A percentile compares a stretch with the other conserved stretches of the same genome.
Evolutionary conservation across 53 echinoderm and acorn worm species (phyloP).

Genomic region (Zoroaster sp.): DNA sequence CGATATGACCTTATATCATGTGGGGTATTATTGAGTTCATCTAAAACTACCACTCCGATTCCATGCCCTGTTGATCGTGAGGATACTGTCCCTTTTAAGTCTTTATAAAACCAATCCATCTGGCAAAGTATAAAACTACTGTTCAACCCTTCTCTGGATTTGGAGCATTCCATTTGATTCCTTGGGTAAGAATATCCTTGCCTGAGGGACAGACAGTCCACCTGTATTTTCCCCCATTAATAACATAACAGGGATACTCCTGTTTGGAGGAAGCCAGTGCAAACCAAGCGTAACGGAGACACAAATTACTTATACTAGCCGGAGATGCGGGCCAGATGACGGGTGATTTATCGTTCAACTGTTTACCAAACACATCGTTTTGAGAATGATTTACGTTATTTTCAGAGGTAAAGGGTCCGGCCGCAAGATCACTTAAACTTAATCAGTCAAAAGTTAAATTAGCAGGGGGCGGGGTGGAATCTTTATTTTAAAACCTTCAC

Average conservation of each 20-base stretch:
- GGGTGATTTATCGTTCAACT: not conserved
- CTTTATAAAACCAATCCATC: no score
- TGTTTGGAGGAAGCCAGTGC: not conserved
- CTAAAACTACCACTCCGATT: no score
- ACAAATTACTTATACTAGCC: conserved; percentile 27
- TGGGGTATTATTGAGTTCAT: no score
- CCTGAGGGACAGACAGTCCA: not conserved
- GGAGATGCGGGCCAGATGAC: conserved; percentile 26
- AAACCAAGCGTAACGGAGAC: not conserved
- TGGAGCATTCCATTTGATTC: not conserved
- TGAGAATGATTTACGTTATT: not conserved
- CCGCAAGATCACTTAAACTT: no score
- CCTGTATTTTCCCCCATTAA: not conserved
- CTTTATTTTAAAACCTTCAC: no score
- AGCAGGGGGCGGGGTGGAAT: no score
- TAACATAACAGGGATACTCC: not conserved
- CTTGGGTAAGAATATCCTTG: not conserved
- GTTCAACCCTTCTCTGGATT: not conserved
- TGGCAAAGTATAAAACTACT: no score
- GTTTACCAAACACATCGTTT: not conserved
- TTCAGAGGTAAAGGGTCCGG: not conserved
- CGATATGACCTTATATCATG: no score
- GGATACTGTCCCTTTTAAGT: no score
- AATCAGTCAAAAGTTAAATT: no score
- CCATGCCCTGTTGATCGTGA: no score